phyloP scores from a whole-genome alignment of 2,888 invertebrate genomes.

The Trichogramma evanescens region DNA sequence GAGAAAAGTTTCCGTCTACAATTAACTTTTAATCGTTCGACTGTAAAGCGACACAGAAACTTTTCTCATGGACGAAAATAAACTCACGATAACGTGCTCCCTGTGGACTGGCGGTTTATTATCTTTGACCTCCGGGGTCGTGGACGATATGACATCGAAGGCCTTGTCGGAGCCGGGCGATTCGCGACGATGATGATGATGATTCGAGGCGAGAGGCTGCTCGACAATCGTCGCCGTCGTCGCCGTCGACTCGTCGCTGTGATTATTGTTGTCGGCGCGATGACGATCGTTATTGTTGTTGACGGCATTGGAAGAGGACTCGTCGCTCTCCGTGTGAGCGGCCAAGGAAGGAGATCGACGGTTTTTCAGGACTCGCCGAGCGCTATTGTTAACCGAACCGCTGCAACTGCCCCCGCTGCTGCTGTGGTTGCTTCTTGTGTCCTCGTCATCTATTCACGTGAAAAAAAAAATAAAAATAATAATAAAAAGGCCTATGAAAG shows the following conservation, averaged over 20 bases:
- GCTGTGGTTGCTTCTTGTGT: background rate
- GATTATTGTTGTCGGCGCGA: background rate
- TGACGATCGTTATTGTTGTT: no score
- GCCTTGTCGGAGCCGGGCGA: constrained; percentile 1
- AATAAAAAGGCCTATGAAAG: background rate
- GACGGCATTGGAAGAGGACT: background rate
- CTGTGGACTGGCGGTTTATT: no score
- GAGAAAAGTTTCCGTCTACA: no score
- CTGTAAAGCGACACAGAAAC: no score
- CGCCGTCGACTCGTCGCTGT: background rate
- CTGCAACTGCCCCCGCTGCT: constrained; percentile 11
- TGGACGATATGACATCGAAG: constrained; percentile 16
- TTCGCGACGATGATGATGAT: no score
- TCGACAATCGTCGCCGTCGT: background rate
- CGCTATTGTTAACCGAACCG: background rate
- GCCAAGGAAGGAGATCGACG: background rate
- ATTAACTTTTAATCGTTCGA: no score
- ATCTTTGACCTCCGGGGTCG: background rate
- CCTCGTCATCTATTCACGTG: constrained; percentile 1
- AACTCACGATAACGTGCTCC: no score
- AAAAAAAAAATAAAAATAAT: background rate
- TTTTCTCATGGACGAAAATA: no score
- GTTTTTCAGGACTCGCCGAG: background rate
- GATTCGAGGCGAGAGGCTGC: no score
- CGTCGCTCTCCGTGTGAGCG: constrained; percentile 13